A percentile compares a stretch with the other conserved stretches of the same genome.
These are phyloP conservation scores for Atrina japonica DNA, from an alignment of 2,888 invertebrate genomes.

Conservation along the genomic window DNA sequence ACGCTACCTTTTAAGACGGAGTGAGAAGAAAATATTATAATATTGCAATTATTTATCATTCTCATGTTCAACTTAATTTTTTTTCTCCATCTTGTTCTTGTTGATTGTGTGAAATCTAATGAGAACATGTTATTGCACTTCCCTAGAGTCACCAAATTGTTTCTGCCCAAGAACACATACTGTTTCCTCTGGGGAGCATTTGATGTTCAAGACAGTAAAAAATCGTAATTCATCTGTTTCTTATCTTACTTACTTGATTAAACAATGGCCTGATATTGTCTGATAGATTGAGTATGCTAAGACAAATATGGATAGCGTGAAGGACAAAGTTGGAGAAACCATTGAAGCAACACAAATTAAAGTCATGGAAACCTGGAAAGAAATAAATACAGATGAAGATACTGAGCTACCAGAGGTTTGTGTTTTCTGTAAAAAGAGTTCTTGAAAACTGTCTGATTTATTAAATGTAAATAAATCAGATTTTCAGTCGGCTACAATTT, in stretches of 20 bases:
- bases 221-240: too few relatives aligned
- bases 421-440: background rate
- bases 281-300: slow-evolving; percentile 76
- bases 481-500: too few relatives aligned
- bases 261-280: too few relatives aligned
- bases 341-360: slow-evolving; percentile 56
- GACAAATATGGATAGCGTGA: slow-evolving; percentile 60
- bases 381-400: slow-evolving; percentile 59
- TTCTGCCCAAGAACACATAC: too few relatives aligned
- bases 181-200: too few relatives aligned
- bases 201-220: too few relatives aligned
- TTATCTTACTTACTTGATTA: too few relatives aligned
- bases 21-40: background rate
- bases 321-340: slow-evolving; percentile 54
- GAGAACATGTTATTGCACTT: too few relatives aligned
- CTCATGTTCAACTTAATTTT: background rate
- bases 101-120: background rate
- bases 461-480: too few relatives aligned
- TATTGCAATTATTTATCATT: too few relatives aligned
- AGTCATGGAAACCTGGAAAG: slow-evolving; percentile 60
- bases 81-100: background rate
- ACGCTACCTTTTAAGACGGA: background rate
- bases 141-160: too few relatives aligned
- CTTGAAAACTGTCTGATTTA: too few relatives aligned
- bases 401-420: slow-evolving; percentile 43